These are phyloP conservation scores for Heteromurus nitidus DNA, from an alignment of 2,888 invertebrate species.

Conservation along the genomic window DNA sequence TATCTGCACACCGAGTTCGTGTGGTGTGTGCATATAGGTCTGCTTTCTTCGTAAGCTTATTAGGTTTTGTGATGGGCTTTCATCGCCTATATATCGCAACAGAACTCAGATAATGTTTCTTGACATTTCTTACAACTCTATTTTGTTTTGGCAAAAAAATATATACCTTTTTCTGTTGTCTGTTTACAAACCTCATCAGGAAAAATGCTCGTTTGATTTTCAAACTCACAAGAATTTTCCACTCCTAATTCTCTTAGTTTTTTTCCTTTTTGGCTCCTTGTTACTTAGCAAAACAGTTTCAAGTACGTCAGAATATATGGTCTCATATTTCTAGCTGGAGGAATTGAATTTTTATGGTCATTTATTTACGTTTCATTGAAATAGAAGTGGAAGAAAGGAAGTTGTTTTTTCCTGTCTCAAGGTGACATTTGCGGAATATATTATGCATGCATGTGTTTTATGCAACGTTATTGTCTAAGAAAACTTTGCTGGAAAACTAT, in stretches of 20 bases:
- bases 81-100: no score
- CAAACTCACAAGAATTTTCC: slow-evolving; percentile 2
- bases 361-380: background rate
- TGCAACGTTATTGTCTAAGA: background rate
- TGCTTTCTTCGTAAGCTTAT: no score
- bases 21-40: no score
- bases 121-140: background rate
- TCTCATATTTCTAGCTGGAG: background rate
- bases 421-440: no score
- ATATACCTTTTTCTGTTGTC: no score
- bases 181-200: no score
- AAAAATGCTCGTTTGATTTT: background rate
- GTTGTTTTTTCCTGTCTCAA: slow-evolving; percentile 2
- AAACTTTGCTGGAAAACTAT: slow-evolving; percentile 10
- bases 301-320: background rate
- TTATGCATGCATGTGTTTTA: no score
- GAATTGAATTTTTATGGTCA: no score
- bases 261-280: background rate
- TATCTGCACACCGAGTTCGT: no score
- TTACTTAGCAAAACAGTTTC: background rate
- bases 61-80: no score
- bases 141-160: background rate
- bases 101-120: no score
- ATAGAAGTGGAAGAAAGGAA: slow-evolving; percentile 12
- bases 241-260: background rate